A percentile compares a stretch with the other conserved stretches of the same genome.
Conservation (phyloP, 2,113 vertebrate genomes). For the Nothocercus julius region DNA sequence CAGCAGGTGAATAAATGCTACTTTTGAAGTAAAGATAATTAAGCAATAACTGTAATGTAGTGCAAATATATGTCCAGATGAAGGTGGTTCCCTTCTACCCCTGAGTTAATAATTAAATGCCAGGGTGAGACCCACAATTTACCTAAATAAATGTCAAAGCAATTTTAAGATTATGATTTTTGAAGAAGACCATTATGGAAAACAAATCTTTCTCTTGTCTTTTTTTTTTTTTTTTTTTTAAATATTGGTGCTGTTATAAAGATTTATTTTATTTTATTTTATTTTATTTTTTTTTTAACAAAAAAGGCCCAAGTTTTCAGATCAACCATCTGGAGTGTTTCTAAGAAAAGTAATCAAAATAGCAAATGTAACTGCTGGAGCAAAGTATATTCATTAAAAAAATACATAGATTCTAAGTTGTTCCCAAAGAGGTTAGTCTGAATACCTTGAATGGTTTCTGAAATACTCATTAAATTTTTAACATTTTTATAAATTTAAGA, state of each 20-base stretch:
- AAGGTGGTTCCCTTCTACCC: background rate
- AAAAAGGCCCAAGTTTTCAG: background rate
- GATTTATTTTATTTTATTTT: too few species aligned
- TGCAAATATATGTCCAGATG: background rate
- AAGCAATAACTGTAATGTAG: background rate
- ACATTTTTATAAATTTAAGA: background rate
- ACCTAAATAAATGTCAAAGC: background rate
- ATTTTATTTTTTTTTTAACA: too few species aligned
- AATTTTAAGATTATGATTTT: background rate
- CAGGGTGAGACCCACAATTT: background rate
- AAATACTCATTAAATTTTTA: background rate
- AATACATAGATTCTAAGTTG: background rate
- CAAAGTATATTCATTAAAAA: background rate
- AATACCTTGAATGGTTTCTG: background rate
- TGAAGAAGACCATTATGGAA: background rate
- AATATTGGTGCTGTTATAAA: background rate
- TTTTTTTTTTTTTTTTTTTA: background rate
- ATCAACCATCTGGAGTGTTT: background rate
- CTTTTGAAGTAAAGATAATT: constrained; percentile 31
- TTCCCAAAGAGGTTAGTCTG: background rate
- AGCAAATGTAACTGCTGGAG: background rate
- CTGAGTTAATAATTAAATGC: background rate
- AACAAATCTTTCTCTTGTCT: background rate
- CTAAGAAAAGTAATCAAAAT: background rate
- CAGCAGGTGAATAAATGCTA: background rate